Evolutionary conservation across 2,113 vertebrate genomes (phyloP).

Genomic region (Tachysurus vachellii): DNA sequence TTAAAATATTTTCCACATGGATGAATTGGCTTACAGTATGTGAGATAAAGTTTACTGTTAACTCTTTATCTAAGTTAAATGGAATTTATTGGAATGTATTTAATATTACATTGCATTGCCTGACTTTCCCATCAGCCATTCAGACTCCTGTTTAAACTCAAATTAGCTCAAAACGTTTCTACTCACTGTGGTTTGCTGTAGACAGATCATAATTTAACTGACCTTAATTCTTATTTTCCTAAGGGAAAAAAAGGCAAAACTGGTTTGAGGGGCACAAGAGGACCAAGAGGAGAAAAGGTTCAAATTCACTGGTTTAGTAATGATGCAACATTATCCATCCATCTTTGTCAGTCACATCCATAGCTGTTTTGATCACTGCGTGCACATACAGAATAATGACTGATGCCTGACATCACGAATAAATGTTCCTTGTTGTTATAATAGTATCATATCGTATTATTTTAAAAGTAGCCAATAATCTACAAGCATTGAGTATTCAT

Average conservation of each 20-base stretch:
- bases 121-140: not conserved
- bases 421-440: not conserved
- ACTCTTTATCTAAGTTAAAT: not conserved
- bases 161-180: not conserved
- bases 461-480: not conserved
- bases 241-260: slow-evolving; percentile 84
- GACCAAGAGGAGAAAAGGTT: slow-evolving; percentile 81
- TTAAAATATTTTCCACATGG: not conserved
- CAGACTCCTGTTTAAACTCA: not conserved
- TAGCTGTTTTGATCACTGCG: not conserved
- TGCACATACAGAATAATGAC: not conserved
- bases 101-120: not conserved
- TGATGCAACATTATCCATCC: not conserved
- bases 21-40: not conserved
- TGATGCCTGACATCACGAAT: not conserved
- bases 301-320: slow-evolving; percentile 29
- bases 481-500: not conserved
- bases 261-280: slow-evolving; percentile 73
- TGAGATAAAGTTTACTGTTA: not conserved
- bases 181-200: not conserved
- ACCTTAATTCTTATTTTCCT: not conserved
- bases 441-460: not conserved
- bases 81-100: not conserved
- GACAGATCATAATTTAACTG: slow-evolving; percentile 2
- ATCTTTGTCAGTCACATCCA: not conserved